Evolutionary conservation across 2,888 invertebrate genomes (phyloP), one percentile per base, ranked within the genome.

Genomic region (Parasteatoda lunata): DNA sequence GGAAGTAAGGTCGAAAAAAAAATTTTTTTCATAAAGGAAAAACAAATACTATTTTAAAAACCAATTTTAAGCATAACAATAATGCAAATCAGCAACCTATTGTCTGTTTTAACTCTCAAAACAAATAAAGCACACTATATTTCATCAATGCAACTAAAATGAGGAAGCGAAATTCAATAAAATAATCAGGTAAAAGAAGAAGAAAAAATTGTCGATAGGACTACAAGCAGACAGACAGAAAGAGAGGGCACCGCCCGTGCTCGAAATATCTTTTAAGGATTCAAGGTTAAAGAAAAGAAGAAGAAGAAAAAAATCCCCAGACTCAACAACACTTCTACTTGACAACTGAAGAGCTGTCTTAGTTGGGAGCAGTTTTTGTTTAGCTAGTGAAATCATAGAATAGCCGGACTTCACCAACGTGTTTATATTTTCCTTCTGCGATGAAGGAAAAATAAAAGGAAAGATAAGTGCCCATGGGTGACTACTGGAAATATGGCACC

Each of bases 261-360:
- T 54, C 72, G 54, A 70, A 70, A 59, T 52, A 54, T 45, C 47
- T 54, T 13, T 45, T 45, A 45, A 5, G 45, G 54, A 54, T 73
- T 73, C 54, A 51, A 54, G 54, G 59, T 13, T 54, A 30, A 45
- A 68, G 52, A 54, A 4, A 45, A 72, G 59, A 7, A 49, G 9
- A 51, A 15, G 51, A 7, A 54, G 13, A 51, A 51, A 7, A 49
- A 51, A 68, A 54, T 47, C 30, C 54, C 47, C 70, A 82, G 70
- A 76, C 81, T 81, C 73, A 81, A 81, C 73, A 75, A 75, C 82
- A 51, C 72, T 80, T 72, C n/a, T 30, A 80, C 65, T 5, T 80
- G 80, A 72, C 80, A 80, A 80, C 52, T 52, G 73, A 80, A 65
- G 49, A 73, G 54, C 52, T 64, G 13, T n/a, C 65, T 76, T 9